Conservation (phyloP, 2,888 invertebrate genomes). For the Argyresthia goedartella region DNA sequence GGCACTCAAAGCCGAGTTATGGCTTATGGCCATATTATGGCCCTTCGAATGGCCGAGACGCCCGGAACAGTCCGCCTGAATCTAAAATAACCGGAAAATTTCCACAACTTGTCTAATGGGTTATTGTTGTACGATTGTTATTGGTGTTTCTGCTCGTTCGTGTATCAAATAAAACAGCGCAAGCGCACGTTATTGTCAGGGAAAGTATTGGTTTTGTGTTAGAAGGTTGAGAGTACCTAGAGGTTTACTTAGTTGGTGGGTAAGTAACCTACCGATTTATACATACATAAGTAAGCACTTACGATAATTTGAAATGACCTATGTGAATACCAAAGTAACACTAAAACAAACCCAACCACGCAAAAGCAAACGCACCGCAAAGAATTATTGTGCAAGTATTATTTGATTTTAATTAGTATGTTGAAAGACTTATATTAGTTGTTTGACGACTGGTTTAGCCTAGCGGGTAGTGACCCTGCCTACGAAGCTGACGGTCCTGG, state of each 20-base stretch:
- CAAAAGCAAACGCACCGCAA: too few species aligned
- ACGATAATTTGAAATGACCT: too few species aligned
- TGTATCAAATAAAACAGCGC: neutral
- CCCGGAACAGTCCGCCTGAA: constrained; percentile 57
- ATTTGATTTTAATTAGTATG: too few species aligned
- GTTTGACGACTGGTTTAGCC: too few species aligned
- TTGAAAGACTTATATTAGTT: too few species aligned
- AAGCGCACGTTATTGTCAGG: neutral
- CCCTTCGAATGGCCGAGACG: constrained; percentile 39
- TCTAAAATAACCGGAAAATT: constrained; percentile 69
- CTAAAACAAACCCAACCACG: too few species aligned
- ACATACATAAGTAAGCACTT: too few species aligned
- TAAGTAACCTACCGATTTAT: neutral
- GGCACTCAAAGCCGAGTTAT: constrained; percentile 17
- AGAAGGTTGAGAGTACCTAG: too few species aligned
- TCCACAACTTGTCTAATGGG: constrained; percentile 65
- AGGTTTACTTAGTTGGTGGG: neutral
- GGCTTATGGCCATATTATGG: constrained; percentile 32
- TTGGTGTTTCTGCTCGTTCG: constrained; percentile 26
- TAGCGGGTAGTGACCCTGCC: too few species aligned
- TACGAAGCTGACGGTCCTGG: too few species aligned
- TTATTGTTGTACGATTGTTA: constrained; percentile 56
- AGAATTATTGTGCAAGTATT: too few species aligned
- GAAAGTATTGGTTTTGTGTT: neutral
- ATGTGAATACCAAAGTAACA: too few species aligned